Conservation (phyloP, 2,113 vertebrate species). For the Gallinago paraguaiae region DNA sequence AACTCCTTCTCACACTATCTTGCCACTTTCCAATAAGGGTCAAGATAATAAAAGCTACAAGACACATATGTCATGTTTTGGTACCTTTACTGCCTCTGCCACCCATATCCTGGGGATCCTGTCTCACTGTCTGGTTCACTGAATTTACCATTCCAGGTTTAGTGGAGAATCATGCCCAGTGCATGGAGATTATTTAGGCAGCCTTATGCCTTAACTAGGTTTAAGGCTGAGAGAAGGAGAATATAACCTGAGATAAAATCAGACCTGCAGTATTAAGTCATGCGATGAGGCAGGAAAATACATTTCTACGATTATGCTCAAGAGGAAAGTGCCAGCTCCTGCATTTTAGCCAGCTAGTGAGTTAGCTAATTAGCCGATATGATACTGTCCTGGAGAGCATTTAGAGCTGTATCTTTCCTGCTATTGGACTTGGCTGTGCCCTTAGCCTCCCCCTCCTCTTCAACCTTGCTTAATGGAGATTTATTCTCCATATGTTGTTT, state of each 20-base stretch:
- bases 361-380: background rate
- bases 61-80: background rate
- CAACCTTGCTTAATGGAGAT: constrained; percentile 17
- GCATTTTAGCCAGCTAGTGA: background rate
- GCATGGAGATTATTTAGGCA: background rate
- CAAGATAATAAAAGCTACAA: background rate
- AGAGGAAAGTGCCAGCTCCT: background rate
- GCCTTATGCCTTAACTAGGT: background rate
- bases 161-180: background rate
- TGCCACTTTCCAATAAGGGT: background rate
- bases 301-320: background rate
- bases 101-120: background rate
- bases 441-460: background rate
- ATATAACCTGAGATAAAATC: background rate
- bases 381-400: background rate
- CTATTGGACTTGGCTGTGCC: background rate
- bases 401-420: background rate
- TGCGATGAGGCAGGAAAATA: background rate
- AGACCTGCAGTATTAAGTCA: background rate
- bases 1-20: background rate
- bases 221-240: background rate
- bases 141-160: background rate
- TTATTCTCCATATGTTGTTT: constrained; percentile 52
- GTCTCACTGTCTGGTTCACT: background rate
- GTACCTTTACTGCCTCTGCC: background rate